Evolutionary conservation across 2,888 invertebrate genomes (phyloP), one percentile per base, ranked within the genome.

Genomic region (Limnephilus lunatus): DNA sequence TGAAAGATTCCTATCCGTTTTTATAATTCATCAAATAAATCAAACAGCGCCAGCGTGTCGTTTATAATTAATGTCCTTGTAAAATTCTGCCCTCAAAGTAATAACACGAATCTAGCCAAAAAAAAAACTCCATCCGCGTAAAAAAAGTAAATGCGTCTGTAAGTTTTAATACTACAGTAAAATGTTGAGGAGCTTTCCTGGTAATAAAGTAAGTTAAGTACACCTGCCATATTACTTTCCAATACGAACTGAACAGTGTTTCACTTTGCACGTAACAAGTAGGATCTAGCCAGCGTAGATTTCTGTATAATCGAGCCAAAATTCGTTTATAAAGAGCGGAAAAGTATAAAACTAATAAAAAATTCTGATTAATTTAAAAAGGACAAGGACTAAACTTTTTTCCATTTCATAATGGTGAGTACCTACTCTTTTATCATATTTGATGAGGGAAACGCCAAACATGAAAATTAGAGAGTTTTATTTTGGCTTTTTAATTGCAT

Each of bases 181-280:
- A 83, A 83, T 83, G 83, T 83, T 83, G 83, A 35, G 83, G 12
- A 32, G 32, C 83, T 32, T 31, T 32, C 68, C 68, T 25, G 25
- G 82, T 83, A 83, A 83, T 83, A 32, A 7, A 25, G 31, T 32
- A 83, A 31, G 14, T 83, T 32, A 83, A 83, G 35, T 83, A 35
- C 7, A 86, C 86, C 44, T 44, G 25, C 86, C 30, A 44, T 44
- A 39, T 86, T 86, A 48, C 30, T 48, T 30, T 86, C 30, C 86
- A 86, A 86, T 86, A 25, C 39, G 14, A 25, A 85, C n/a, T 48
- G 48, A 39, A 44, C n/a, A 35, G 86, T 44, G 86, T 44, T 86
- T 86, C 86, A 30, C 48, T 86, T 86, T 44, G 44, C 44, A 86
- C 86, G 86, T n/a, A 86, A 32, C 83, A 30, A 86, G n/a, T 25